Base-by-base conservation (phyloP, 1,140 invertebrate genomes). In the Drosophila punjabiensis region DNA sequence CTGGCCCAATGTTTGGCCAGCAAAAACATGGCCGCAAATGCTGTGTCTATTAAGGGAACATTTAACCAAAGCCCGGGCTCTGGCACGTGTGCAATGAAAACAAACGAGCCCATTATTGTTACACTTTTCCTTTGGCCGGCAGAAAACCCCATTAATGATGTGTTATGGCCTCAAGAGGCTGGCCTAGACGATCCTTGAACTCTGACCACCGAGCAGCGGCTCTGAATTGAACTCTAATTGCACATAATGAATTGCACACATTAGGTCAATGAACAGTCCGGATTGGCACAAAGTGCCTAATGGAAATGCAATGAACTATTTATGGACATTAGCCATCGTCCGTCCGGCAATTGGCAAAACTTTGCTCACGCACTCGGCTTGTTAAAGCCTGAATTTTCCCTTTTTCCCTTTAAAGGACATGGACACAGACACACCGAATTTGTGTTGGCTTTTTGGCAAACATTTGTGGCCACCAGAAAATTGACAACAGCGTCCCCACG, bases 151-250 rank as follows among this genome's bases (percentile, higher is more conserved):
- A 65, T 76, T 87, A 87, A 87, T 88, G 80, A 87, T 83, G 81
- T 87, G 79, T 69, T 71, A 84, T 70, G 87, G 79, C 59, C 77
- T 45, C 60, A 62, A 52, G 65, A 41, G 69, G 53, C 20, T 33
- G 50, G 39, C 37, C 52, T 79, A 65, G 47, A 45, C 50, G 66
- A 75, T 73, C 71, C 80, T 80, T 82, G 83, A 87, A 87, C 80
- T 68, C 58, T 47, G 43, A 9, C 50, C 58, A 53, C 47, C 52
- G 39, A 50, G 20, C 71, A 32, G 47, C 13, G 53, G 41, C 32
- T 52, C 45, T 87, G 80, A 88, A 87, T 87, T 74, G 83, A 87
- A 88, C 84, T 87, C 70, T 88, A 87, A 88, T 83, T 88, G 80
- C 76, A 83, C 76, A 79, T 83, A 83, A 87, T 83, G 80, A 87